Base-by-base conservation (phyloP, 2,888 invertebrate species). In the Dynastes hyllus region DNA sequence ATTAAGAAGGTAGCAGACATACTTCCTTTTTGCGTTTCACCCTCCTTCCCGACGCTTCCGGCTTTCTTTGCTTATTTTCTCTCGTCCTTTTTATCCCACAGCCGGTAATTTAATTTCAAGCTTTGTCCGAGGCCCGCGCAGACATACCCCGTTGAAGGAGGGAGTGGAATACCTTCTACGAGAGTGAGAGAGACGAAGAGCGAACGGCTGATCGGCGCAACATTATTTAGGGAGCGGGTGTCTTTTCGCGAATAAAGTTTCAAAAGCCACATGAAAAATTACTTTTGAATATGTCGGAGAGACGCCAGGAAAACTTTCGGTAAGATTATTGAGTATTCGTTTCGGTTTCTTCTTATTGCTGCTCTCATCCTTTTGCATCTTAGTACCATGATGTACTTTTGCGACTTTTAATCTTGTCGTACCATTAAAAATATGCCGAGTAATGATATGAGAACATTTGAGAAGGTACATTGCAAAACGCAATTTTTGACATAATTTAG, bases 221-320 rank as follows among this genome's bases (percentile, higher is more conserved):
- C 55, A 22, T 22, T 22, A 55, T 55, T 22, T 22, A 22, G 22
- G 55, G 22, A 55, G 22, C 8, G 55, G 22, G 55, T 66, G 40
- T 22, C 66, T 66, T 45, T 5, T 40, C 40, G 45, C 66, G 45
- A 45, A 16, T 8, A 66, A 66, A 66, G 16, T 66, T 66, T 66
- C 45, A 45, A 66, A 66, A 66, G 66, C 45, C 66, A 66, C 45
- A 45, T 66, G 66, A 66, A 66, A 66, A 66, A 66, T 66, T 66
- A 66, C 45, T 66, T 66, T 66, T 45, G 45, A 66, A 66, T 66
- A 66, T 66, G 66, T 45, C 66, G 40, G 66, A 40, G 66, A 37
- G n/a, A 45, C 45, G 40, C 40, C 22, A 66, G 37, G 40, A 22
- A 66, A 66, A 66, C 45, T 66, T 5, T 55, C 22, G 55, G 16